These are phyloP conservation scores for Physella acuta DNA, from an alignment of 1,140 invertebrate species.

Conservation along the genomic window DNA sequence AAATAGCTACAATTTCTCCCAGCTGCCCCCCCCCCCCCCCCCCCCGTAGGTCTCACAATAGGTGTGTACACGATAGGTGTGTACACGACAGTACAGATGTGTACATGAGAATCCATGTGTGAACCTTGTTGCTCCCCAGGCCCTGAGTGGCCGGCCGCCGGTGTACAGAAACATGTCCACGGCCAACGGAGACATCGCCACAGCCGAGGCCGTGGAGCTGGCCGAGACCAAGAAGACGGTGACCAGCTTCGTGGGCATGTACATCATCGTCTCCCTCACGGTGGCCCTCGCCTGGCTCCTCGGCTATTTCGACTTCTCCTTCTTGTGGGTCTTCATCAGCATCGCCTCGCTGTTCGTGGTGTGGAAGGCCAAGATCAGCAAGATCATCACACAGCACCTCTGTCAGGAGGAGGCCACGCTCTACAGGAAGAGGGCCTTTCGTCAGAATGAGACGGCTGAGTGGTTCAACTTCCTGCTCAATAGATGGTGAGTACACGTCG, in stretches of 20 bases:
- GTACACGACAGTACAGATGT: no score
- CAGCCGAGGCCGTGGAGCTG: not conserved
- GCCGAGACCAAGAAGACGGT: conserved; percentile 26
- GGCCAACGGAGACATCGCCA: conserved; percentile 32
- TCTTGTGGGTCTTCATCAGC: conserved; percentile 46
- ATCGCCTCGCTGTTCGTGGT: conserved; percentile 43
- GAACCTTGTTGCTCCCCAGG: no score
- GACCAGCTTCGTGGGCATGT: conserved; percentile 41
- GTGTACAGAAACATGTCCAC: conserved; percentile 15
- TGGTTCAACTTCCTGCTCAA: conserved; percentile 66
- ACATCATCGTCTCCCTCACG: conserved; percentile 41
- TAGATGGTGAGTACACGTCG: conserved; percentile 59
- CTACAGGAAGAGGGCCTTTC: conserved; percentile 61
- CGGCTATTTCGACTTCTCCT: conserved; percentile 43
- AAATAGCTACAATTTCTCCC: no score
- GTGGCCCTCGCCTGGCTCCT: conserved; percentile 44
- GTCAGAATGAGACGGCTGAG: conserved; percentile 64
- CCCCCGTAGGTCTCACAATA: no score
- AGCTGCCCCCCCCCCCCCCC: no score
- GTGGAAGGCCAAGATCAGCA: conserved; percentile 47
- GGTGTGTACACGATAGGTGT: no score
- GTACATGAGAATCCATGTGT: no score
- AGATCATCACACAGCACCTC: conserved; percentile 43
- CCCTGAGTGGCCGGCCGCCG: no score
- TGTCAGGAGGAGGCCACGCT: conserved; percentile 56